Conservation (phyloP, 1,140 invertebrate genomes). For the Carposina sasakii region DNA sequence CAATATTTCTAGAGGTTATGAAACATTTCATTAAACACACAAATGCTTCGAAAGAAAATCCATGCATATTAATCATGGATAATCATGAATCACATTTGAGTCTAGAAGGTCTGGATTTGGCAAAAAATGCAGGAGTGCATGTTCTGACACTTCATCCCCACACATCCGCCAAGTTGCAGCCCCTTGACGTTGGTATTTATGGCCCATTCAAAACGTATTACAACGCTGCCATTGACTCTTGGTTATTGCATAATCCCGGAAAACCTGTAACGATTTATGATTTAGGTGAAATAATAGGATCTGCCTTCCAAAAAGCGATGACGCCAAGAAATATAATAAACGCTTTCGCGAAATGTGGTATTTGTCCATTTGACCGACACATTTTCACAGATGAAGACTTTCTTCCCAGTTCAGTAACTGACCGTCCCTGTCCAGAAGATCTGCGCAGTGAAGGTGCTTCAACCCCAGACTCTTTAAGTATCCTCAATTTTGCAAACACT, state of each 20-base stretch:
- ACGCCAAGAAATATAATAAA: background rate
- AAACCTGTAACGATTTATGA: background rate
- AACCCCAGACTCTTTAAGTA: constrained; percentile 10
- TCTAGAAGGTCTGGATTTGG: constrained; percentile 19
- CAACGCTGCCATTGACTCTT: constrained; percentile 28
- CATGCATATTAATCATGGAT: constrained; percentile 47
- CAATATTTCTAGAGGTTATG: constrained; percentile 35
- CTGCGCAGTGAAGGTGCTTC: background rate
- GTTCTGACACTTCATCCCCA: constrained; percentile 36
- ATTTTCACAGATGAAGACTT: constrained; percentile 21
- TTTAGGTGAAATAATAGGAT: background rate
- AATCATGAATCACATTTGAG: constrained; percentile 42
- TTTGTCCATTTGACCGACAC: constrained; percentile 15
- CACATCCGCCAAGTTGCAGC: background rate
- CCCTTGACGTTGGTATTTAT: constrained; percentile 25
- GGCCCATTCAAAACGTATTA: constrained; percentile 34
- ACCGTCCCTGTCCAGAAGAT: constrained; percentile 13
- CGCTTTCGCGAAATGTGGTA: background rate
- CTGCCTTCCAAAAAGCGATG: background rate
- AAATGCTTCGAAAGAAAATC: constrained; percentile 27
- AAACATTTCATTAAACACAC: constrained; percentile 35
- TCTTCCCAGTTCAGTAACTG: constrained; percentile 19
- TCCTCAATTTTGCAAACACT: background rate
- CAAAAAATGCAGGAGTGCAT: constrained; percentile 21
- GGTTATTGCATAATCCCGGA: constrained; percentile 15